A percentile compares a stretch with the other conserved stretches of the same genome.
phyloP scores from a whole-genome alignment of 2,888 invertebrate species.

The Drosophila austrosaltans region DNA sequence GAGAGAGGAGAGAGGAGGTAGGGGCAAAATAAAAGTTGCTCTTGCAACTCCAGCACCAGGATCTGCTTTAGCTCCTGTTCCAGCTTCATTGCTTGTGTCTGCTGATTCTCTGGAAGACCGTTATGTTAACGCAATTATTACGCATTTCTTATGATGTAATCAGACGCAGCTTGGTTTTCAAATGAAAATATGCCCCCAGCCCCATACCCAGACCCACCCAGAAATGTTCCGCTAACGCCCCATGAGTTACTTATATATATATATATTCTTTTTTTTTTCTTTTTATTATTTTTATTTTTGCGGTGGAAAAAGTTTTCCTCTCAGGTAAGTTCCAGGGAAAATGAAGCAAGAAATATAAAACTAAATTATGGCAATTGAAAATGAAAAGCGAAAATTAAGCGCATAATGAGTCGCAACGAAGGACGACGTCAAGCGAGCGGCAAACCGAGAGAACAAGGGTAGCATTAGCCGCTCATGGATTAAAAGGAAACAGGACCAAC shows the following conservation, averaged over 20 bases:
- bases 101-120: constrained; percentile 38
- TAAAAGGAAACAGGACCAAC: constrained; percentile 67
- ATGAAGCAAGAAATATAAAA: constrained; percentile 74
- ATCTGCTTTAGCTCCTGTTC: background rate
- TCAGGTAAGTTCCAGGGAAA: constrained; percentile 46
- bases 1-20: background rate
- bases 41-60: constrained; percentile 12
- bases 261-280: background rate
- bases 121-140: constrained; percentile 78
- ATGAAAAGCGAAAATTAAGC: constrained; percentile 80
- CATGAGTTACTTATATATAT: background rate
- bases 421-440: constrained; percentile 22
- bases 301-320: constrained; percentile 55
- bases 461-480: constrained; percentile 41
- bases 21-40: constrained; percentile 17
- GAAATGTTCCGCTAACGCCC: background rate
- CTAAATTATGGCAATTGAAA: constrained; percentile 81
- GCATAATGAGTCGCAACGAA: constrained; percentile 66
- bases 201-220: background rate
- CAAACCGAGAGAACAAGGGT: background rate
- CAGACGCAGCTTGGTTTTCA: constrained; percentile 72
- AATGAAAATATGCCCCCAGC: constrained; percentile 67
- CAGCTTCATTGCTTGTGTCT: constrained; percentile 22
- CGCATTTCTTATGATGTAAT: constrained; percentile 80
- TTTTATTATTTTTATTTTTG: constrained; percentile 39